Conservation (phyloP, 2,113 vertebrate genomes). For the Trichechus manatus region DNA sequence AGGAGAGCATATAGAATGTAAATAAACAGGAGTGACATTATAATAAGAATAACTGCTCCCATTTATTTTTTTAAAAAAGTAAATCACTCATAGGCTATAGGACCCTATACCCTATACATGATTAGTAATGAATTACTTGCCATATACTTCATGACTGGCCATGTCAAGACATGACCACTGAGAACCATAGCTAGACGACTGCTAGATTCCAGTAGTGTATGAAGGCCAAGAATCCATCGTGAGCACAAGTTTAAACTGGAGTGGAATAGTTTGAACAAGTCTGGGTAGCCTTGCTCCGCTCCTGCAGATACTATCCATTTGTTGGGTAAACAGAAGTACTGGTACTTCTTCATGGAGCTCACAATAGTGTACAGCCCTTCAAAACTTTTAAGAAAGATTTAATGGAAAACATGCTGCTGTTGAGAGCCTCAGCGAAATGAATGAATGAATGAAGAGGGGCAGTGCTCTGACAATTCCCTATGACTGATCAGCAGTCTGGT, state of each 20-base stretch:
- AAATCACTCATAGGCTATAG: conserved; percentile 20
- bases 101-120: background rate
- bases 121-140: conserved; percentile 37
- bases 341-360: background rate
- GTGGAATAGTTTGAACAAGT: conserved; percentile 3
- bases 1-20: conserved; percentile 23
- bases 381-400: conserved; percentile 31
- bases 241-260: background rate
- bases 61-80: conserved; percentile 33
- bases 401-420: background rate
- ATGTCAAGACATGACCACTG: conserved; percentile 13
- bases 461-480: background rate
- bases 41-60: conserved; percentile 53
- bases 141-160: background rate
- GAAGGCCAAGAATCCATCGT: background rate
- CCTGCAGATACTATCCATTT: background rate
- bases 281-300: background rate
- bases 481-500: background rate
- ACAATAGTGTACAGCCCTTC: background rate
- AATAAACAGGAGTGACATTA: conserved; percentile 21
- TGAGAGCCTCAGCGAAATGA: background rate
- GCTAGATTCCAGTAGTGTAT: conserved; percentile 3
- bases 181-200: background rate
- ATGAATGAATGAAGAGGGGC: background rate
- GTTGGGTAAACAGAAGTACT: background rate